Evolutionary conservation across 2,888 invertebrate species (phyloP).

Genomic region (Lepidochitona cinerea): DNA sequence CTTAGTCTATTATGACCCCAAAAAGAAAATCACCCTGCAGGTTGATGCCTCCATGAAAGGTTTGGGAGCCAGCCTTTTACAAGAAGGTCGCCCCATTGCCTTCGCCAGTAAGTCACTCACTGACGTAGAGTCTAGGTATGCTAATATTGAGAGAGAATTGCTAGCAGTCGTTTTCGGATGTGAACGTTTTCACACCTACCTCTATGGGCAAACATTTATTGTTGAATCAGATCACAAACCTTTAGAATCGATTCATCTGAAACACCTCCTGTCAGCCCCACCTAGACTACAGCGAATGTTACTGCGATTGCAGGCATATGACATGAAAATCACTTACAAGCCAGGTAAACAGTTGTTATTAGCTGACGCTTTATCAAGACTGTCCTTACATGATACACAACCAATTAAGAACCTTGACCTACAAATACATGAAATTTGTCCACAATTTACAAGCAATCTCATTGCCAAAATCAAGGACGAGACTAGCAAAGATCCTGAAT

Average conservation of each 20-base stretch:
- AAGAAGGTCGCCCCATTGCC: constrained; percentile 22
- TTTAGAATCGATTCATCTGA: constrained; percentile 21
- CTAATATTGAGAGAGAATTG: constrained; percentile 29
- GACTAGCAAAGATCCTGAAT: constrained; percentile 9
- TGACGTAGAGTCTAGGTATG: constrained; percentile 21
- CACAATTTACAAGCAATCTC: neutral
- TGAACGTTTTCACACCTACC: constrained; percentile 22
- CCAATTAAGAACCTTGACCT: no score
- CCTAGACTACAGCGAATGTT: constrained; percentile 28
- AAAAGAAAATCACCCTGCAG: constrained; percentile 3
- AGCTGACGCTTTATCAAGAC: constrained; percentile 26
- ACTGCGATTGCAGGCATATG: constrained; percentile 28
- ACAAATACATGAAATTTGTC: no score
- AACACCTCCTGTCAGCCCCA: constrained; percentile 20
- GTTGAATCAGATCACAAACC: constrained; percentile 26
- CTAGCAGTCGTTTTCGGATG: constrained; percentile 31
- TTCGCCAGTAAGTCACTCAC: constrained; percentile 24
- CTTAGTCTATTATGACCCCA: constrained; percentile 20
- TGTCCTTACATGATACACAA: neutral
- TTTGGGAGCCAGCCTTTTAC: constrained; percentile 27
- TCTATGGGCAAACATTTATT: constrained; percentile 19
- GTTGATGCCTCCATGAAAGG: constrained; percentile 20
- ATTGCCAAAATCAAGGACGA: constrained; percentile 1
- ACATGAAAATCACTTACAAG: constrained; percentile 19
- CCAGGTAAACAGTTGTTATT: constrained; percentile 29